phyloP scores from a whole-genome alignment of 2,888 invertebrate species.

The Synanthedon andrenaeformis region DNA sequence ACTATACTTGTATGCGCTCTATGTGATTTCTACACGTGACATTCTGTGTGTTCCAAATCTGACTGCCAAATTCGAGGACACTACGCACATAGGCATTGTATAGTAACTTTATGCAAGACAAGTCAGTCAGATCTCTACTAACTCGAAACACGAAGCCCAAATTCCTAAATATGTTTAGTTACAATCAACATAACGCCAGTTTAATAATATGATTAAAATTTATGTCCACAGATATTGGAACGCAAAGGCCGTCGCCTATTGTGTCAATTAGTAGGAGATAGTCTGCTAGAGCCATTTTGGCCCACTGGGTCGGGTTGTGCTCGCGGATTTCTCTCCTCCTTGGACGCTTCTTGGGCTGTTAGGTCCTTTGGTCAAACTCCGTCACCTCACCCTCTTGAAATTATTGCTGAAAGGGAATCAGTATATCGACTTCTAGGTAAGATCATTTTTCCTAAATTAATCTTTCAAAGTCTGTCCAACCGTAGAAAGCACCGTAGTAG shows the following conservation, averaged over 20 bases:
- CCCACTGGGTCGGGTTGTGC: slow-evolving; percentile 99
- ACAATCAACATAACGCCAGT: too few relatives aligned
- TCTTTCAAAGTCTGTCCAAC: not conserved
- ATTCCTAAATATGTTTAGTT: too few relatives aligned
- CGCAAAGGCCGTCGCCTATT: slow-evolving; percentile 81
- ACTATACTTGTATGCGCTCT: too few relatives aligned
- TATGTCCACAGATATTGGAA: slow-evolving; percentile 37
- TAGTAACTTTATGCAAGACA: too few relatives aligned
- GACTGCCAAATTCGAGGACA: too few relatives aligned
- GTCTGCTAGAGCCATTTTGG: slow-evolving; percentile 98
- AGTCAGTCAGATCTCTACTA: too few relatives aligned
- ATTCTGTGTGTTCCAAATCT: too few relatives aligned
- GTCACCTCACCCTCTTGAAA: slow-evolving; percentile 79
- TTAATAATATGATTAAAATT: too few relatives aligned
- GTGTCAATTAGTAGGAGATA: slow-evolving; percentile 95
- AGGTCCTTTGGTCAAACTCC: slow-evolving; percentile 80
- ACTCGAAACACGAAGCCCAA: too few relatives aligned
- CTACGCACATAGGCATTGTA: too few relatives aligned
- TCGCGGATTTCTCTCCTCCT: slow-evolving; percentile 93
- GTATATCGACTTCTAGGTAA: slow-evolving; percentile 82
- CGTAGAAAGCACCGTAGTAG: not conserved
- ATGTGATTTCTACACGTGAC: too few relatives aligned
- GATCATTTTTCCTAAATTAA: slow-evolving; percentile 1
- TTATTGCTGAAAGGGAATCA: slow-evolving; percentile 94
- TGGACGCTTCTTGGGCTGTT: slow-evolving; percentile 97